Conservation (phyloP, 2,888 invertebrate genomes). For the Allygus modestus region DNA sequence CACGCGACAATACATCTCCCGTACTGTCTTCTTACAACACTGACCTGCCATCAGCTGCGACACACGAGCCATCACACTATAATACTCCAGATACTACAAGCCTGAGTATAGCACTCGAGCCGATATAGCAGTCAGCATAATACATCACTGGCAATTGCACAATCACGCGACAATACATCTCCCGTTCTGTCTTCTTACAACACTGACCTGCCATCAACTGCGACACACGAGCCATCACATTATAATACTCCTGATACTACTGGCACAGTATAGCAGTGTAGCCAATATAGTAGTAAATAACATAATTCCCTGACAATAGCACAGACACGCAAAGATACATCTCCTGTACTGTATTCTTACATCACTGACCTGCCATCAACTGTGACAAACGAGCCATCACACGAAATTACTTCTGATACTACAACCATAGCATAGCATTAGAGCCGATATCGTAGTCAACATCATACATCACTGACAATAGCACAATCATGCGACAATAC, state of each 20-base stretch:
- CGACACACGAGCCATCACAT: no score
- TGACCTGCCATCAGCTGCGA: background rate
- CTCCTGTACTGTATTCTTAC: background rate
- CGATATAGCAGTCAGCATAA: no score
- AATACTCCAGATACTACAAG: background rate
- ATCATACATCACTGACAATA: background rate
- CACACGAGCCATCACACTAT: background rate
- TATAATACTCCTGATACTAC: background rate
- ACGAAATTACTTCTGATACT: no score
- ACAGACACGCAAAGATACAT: background rate
- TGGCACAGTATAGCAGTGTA: no score
- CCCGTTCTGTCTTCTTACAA: background rate
- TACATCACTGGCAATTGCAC: background rate
- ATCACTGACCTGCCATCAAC: slow-evolving; percentile 30
- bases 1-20: background rate
- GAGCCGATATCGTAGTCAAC: no score
- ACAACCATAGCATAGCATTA: no score
- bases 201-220: background rate
- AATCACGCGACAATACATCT: background rate
- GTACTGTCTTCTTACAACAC: background rate
- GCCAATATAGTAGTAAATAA: no score
- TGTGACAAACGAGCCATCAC: no score
- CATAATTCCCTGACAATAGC: background rate
- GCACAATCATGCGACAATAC: background rate
- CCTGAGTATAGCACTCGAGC: no score